Conservation (phyloP, 2,797 vertebrate species). For the Acipenser transmontanus region DNA sequence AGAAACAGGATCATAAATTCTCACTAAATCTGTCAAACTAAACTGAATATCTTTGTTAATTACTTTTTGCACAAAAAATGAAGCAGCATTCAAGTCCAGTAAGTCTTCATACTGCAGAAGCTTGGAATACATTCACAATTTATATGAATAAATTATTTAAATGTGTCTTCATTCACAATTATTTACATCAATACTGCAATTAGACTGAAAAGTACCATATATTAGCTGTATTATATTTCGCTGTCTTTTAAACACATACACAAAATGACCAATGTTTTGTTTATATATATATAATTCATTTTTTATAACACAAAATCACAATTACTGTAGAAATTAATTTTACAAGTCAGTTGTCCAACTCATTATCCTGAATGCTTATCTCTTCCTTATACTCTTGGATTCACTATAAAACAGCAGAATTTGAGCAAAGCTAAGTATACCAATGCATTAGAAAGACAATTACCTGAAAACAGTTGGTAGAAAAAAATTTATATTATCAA, state of each 20-base stretch:
- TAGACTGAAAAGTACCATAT: slow-evolving; percentile 78
- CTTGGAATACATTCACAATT: slow-evolving; percentile 96
- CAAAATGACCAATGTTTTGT: slow-evolving; percentile 79
- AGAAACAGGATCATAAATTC: slow-evolving; percentile 60
- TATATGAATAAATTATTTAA: slow-evolving; percentile 85
- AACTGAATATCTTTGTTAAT: slow-evolving; percentile 68
- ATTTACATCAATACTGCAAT: slow-evolving; percentile 87
- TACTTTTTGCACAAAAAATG: slow-evolving; percentile 84
- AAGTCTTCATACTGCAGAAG: slow-evolving; percentile 87
- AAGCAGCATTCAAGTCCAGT: slow-evolving; percentile 90
- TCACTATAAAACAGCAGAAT: slow-evolving; percentile 90
- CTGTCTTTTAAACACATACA: slow-evolving; percentile 92
- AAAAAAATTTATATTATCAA: slow-evolving; percentile 64
- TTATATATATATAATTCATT: not conserved
- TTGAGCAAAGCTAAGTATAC: slow-evolving; percentile 85
- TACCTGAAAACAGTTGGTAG: slow-evolving; percentile 75
- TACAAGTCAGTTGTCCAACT: slow-evolving; percentile 81
- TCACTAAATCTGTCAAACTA: slow-evolving; percentile 75
- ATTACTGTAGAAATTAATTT: slow-evolving; percentile 93
- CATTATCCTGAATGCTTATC: slow-evolving; percentile 59
- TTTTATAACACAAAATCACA: slow-evolving; percentile 93
- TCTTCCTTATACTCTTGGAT: slow-evolving; percentile 61
- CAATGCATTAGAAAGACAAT: slow-evolving; percentile 75
- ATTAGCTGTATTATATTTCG: slow-evolving; percentile 68
- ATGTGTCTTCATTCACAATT: slow-evolving; percentile 84